These are phyloP conservation scores for Hippocampus comes DNA, from an alignment of 2,113 vertebrate species.

Conservation along the genomic window DNA sequence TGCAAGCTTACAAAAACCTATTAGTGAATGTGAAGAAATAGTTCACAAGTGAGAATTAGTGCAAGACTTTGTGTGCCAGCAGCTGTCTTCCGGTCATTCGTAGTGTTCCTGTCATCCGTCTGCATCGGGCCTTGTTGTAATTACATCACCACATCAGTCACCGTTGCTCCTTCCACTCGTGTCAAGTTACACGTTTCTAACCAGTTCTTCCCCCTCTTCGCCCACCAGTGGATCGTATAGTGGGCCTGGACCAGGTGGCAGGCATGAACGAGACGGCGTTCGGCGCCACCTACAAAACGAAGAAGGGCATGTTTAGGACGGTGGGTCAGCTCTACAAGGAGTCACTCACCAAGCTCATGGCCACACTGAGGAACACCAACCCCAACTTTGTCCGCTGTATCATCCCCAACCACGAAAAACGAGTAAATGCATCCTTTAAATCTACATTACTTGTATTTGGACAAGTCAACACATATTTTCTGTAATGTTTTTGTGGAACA, in stretches of 20 bases:
- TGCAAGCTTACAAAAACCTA: not conserved
- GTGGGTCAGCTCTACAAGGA: constrained; percentile 98
- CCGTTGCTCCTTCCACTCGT: not conserved
- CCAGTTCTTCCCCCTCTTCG: constrained; percentile 5
- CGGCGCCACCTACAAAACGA: constrained; percentile 92
- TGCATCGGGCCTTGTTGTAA: constrained; percentile 24
- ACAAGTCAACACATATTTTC: not conserved
- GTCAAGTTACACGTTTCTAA: constrained; percentile 1
- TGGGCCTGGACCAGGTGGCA: constrained; percentile 95
- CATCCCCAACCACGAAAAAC: constrained; percentile 97
- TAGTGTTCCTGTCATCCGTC: constrained; percentile 43
- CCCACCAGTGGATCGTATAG: constrained; percentile 89
- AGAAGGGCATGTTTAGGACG: constrained; percentile 96
- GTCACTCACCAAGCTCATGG: constrained; percentile 95
- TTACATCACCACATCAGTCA: constrained; percentile 16
- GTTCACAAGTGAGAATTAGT: constrained; percentile 14
- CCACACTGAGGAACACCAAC: constrained; percentile 95
- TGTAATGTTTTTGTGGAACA: not conserved
- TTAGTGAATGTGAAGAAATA: not conserved
- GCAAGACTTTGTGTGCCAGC: constrained; percentile 18
- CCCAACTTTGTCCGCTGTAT: constrained; percentile 98
- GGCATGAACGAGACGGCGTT: constrained; percentile 96
- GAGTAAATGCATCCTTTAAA: constrained; percentile 69
- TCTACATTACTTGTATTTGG: not conserved
- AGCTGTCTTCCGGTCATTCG: constrained; percentile 13